A percentile compares a stretch with the other conserved stretches of the same genome.
Conservation (phyloP, 2,888 invertebrate species). For the Frankliniella intonsa region DNA sequence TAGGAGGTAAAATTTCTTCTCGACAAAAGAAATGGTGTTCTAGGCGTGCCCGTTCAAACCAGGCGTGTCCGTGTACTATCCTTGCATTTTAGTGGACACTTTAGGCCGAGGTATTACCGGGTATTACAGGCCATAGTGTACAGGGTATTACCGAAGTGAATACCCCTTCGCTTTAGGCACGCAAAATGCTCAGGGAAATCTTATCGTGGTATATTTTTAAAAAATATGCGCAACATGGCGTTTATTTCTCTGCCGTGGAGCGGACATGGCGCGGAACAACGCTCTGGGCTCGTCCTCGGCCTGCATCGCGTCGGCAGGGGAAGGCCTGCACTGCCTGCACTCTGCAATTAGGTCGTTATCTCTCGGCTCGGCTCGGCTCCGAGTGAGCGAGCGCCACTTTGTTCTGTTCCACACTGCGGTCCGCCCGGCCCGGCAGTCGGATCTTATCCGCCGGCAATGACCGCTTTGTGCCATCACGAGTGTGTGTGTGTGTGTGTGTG, state of each 20-base stretch:
- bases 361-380: not conserved
- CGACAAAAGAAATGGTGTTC: too few relatives aligned
- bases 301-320: not conserved
- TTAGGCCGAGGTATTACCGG: too few relatives aligned
- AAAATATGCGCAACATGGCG: too few relatives aligned
- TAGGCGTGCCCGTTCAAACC: too few relatives aligned
- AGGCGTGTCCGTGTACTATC: too few relatives aligned
- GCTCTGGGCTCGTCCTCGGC: not conserved
- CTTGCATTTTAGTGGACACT: too few relatives aligned
- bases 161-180: too few relatives aligned
- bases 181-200: too few relatives aligned
- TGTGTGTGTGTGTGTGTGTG: slow-evolving; percentile 8
- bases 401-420: not conserved
- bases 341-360: slow-evolving; percentile 15
- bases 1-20: too few relatives aligned
- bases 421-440: not conserved
- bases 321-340: not conserved
- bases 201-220: too few relatives aligned
- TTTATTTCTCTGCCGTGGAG: not conserved
- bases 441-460: slow-evolving; percentile 9
- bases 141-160: too few relatives aligned
- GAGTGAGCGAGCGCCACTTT: not conserved
- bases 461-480: not conserved
- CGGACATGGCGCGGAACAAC: not conserved
- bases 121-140: too few relatives aligned